These are phyloP conservation scores for Callionymus lyra DNA, from an alignment of 2,113 vertebrate species.

Conservation along the genomic window DNA sequence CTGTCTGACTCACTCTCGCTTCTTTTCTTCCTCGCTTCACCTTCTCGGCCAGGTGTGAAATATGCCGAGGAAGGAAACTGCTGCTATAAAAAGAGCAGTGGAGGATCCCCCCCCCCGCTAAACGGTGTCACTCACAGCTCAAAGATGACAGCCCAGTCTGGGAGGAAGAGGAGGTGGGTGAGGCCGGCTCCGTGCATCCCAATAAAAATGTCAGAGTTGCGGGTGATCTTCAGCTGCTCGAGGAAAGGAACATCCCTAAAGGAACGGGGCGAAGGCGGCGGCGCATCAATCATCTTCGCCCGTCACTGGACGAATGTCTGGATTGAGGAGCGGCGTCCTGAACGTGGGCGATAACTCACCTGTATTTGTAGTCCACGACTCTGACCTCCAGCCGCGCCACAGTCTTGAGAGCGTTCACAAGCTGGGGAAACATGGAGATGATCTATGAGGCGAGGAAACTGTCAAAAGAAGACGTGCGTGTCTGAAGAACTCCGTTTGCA, in stretches of 20 bases:
- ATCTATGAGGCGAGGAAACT: too few species aligned
- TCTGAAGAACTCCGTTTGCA: too few species aligned
- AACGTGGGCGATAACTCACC: conserved; percentile 63
- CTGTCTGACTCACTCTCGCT: conserved; percentile 9
- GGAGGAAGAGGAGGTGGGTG: conserved; percentile 92
- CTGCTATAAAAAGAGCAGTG: conserved; percentile 18
- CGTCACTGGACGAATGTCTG: too few species aligned
- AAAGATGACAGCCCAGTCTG: conserved; percentile 94
- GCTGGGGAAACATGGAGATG: conserved; percentile 65
- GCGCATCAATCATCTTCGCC: conserved; percentile 13
- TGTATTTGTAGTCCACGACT: conserved; percentile 95
- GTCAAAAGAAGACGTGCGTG: too few species aligned
- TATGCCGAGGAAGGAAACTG: conserved; percentile 25
- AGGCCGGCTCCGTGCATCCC: conserved; percentile 96
- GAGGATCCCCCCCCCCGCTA: conserved; percentile 1
- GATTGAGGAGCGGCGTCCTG: too few species aligned
- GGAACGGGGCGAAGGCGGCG: conserved; percentile 22
- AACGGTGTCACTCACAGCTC: conserved; percentile 79
- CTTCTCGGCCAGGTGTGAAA: conserved; percentile 39
- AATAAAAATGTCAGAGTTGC: conserved; percentile 97
- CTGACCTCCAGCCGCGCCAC: conserved; percentile 80
- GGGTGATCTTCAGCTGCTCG: conserved; percentile 83
- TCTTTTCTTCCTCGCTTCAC: conserved; percentile 22
- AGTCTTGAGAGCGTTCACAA: conserved; percentile 86
- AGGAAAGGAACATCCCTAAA: conserved; percentile 83